A percentile compares a stretch with the other conserved stretches of the same genome.
Conservation (phyloP, 2,113 vertebrate species). For the Melanotaenia duboulayi region DNA sequence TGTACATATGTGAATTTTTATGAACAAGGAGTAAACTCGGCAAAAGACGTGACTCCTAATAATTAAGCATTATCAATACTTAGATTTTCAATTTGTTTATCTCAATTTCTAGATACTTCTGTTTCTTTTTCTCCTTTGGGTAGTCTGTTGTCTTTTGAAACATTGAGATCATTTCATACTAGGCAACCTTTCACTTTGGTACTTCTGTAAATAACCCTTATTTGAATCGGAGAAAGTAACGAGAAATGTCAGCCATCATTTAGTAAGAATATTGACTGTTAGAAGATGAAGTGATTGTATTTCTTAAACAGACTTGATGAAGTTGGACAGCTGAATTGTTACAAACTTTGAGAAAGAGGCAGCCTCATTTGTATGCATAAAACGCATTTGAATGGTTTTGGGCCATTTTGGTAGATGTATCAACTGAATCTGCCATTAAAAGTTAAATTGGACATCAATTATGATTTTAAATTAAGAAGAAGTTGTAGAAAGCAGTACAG, state of each 20-base stretch:
- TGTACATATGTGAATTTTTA: slow-evolving; percentile 29
- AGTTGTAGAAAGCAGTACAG: neutral
- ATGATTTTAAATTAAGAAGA: neutral
- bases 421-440: neutral
- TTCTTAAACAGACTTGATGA: slow-evolving; percentile 5
- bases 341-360: neutral
- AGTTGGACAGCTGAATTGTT: neutral
- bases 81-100: slow-evolving; percentile 9
- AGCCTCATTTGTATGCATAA: neutral
- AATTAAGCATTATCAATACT: neutral
- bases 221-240: slow-evolving; percentile 23
- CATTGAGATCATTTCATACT: slow-evolving; percentile 15
- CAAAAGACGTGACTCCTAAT: slow-evolving; percentile 11
- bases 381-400: neutral
- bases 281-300: slow-evolving; percentile 47
- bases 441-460: neutral
- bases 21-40: slow-evolving; percentile 12
- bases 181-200: slow-evolving; percentile 26
- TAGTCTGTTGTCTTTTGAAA: neutral
- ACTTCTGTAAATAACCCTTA: slow-evolving; percentile 49
- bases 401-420: neutral
- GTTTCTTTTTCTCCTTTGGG: neutral
- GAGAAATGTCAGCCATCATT: slow-evolving; percentile 35
- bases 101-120: slow-evolving; percentile 4
- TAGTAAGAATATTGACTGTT: slow-evolving; percentile 47